Conservation (phyloP, 2,113 vertebrate species). For the Hydrochoerus hydrochaeris region DNA sequence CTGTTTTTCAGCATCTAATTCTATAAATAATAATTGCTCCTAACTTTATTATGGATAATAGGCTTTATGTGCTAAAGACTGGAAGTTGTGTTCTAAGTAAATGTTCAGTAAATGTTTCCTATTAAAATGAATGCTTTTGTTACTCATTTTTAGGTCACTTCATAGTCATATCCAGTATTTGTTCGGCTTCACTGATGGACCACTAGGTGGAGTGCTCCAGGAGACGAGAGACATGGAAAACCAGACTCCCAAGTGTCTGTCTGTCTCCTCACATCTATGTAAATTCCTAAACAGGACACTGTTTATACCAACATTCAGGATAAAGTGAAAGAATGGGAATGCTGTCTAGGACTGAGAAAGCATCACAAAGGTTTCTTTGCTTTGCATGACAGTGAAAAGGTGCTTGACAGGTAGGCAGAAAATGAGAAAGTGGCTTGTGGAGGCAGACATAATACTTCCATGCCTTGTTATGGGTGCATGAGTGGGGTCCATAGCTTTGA, state of each 20-base stretch:
- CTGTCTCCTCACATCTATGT: too few species aligned
- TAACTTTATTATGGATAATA: neutral
- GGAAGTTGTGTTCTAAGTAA: neutral
- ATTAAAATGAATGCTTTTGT: neutral
- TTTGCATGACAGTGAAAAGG: neutral
- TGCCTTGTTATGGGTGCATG: fast-evolving
- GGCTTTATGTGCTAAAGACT: neutral
- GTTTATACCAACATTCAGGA: neutral
- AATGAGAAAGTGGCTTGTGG: neutral
- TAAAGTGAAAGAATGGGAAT: neutral
- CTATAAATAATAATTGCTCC: neutral
- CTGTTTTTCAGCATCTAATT: neutral
- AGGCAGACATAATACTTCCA: fast-evolving
- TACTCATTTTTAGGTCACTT: neutral
- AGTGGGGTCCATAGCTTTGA: fast-evolving
- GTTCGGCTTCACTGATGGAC: neutral
- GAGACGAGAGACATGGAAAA: neutral
- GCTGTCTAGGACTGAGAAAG: too few species aligned
- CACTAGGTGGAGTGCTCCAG: neutral
- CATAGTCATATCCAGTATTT: neutral
- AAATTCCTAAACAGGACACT: neutral
- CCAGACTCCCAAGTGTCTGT: fast-evolving
- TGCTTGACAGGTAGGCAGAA: neutral
- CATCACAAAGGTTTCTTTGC: neutral
- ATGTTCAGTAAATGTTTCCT: neutral